These are phyloP conservation scores for Polydrusus tereticollis DNA, from an alignment of 2,888 invertebrate species.

Conservation along the genomic window DNA sequence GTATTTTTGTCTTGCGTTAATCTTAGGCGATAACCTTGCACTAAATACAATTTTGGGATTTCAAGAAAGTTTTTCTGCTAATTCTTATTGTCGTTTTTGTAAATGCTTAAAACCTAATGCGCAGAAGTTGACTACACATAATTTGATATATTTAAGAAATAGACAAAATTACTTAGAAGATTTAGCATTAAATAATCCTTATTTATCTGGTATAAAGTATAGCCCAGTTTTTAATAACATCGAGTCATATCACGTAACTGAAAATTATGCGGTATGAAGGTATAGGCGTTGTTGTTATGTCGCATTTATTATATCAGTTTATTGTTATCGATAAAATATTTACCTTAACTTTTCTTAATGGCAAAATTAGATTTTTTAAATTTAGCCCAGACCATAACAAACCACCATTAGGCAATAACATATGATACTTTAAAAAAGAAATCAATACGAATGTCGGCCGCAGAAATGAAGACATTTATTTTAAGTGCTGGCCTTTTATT, in stretches of 20 bases:
- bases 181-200: slow-evolving; percentile 4
- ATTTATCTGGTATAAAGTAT: neutral
- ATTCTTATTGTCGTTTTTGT: slow-evolving; percentile 43
- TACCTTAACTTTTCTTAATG: slow-evolving; percentile 33
- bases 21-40: slow-evolving; percentile 48
- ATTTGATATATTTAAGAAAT: neutral
- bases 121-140: slow-evolving; percentile 2
- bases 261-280: slow-evolving; percentile 28
- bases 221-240: slow-evolving; percentile 4
- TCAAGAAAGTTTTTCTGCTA: slow-evolving; percentile 41
- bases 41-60: slow-evolving; percentile 42
- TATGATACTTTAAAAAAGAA: slow-evolving; percentile 40
- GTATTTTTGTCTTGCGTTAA: slow-evolving; percentile 37
- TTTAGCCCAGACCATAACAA: slow-evolving; percentile 33
- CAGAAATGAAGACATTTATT: slow-evolving; percentile 46
- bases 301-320: slow-evolving; percentile 20
- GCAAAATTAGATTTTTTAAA: slow-evolving; percentile 30
- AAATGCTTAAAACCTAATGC: slow-evolving; percentile 12
- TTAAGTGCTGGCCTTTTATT: slow-evolving; percentile 35
- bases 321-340: slow-evolving; percentile 23
- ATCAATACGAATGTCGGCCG: slow-evolving; percentile 40
- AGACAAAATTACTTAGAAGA: slow-evolving; percentile 4
- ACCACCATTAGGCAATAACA: slow-evolving; percentile 33
- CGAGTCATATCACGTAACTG: neutral
- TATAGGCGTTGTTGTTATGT: slow-evolving; percentile 27